These are phyloP conservation scores for Drosophila prosaltans DNA, from an alignment of 1,140 invertebrate genomes.

Conservation along the genomic window DNA sequence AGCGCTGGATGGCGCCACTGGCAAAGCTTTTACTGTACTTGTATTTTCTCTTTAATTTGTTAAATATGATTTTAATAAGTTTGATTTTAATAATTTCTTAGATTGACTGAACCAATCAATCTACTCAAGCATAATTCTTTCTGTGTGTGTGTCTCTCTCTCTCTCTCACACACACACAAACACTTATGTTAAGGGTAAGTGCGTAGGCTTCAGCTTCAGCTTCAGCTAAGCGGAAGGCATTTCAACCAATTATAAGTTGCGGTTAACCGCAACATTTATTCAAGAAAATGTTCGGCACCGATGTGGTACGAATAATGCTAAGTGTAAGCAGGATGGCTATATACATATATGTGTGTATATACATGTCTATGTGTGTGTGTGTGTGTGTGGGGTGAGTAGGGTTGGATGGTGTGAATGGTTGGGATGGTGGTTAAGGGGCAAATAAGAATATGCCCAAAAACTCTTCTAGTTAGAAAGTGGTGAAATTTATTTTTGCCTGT, in stretches of 20 bases:
- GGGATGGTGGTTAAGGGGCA: slow-evolving; percentile 13
- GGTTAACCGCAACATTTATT: slow-evolving; percentile 83
- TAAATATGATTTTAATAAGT: neutral
- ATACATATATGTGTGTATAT: slow-evolving; percentile 15
- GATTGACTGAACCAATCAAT: slow-evolving; percentile 11
- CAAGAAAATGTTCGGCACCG: slow-evolving; percentile 74
- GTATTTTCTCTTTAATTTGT: slow-evolving; percentile 2
- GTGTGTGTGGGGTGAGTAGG: slow-evolving; percentile 5
- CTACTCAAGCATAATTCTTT: slow-evolving; percentile 1
- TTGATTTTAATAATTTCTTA: slow-evolving; percentile 1
- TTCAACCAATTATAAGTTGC: slow-evolving; percentile 83
- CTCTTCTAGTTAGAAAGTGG: neutral
- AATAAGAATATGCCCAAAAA: slow-evolving; percentile 11
- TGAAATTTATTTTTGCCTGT: neutral
- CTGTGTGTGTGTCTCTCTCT: neutral
- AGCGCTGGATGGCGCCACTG: slow-evolving; percentile 64
- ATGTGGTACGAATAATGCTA: slow-evolving; percentile 8
- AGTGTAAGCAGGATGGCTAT: slow-evolving; percentile 54
- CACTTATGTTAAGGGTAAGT: slow-evolving; percentile 49
- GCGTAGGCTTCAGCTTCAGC: neutral
- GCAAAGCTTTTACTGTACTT: slow-evolving; percentile 51
- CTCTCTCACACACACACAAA: slow-evolving; percentile 18
- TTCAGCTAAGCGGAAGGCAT: slow-evolving; percentile 71
- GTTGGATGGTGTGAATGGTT: slow-evolving; percentile 17
- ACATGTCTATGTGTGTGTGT: slow-evolving; percentile 16